These are phyloP conservation scores for Minunthozetes semirufus DNA, from an alignment of 2,888 invertebrate genomes.

Conservation along the genomic window DNA sequence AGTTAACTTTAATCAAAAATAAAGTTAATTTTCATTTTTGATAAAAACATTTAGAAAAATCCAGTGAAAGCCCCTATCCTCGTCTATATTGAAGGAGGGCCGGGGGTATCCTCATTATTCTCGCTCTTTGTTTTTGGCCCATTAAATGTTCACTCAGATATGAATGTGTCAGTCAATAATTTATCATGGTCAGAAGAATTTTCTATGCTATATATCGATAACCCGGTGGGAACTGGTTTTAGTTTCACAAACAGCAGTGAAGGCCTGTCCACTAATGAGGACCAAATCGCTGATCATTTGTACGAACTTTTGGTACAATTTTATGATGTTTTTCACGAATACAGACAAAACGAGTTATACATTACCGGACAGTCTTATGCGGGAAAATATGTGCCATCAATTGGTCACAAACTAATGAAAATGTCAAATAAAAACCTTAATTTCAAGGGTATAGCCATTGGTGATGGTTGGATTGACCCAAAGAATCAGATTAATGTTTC, in stretches of 20 bases:
- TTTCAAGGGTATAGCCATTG: slow-evolving; percentile 50
- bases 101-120: slow-evolving; percentile 42
- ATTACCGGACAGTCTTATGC: slow-evolving; percentile 83
- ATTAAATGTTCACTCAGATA: slow-evolving; percentile 54
- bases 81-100: slow-evolving; percentile 46
- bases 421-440: slow-evolving; percentile 56
- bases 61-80: slow-evolving; percentile 46
- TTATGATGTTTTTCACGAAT: slow-evolving; percentile 70
- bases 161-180: slow-evolving; percentile 56
- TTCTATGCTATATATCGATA: slow-evolving; percentile 79
- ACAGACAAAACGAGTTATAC: slow-evolving; percentile 68
- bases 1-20: too few species aligned
- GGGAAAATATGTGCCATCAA: slow-evolving; percentile 46
- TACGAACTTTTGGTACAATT: slow-evolving; percentile 71
- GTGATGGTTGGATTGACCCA: slow-evolving; percentile 46
- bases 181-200: slow-evolving; percentile 65
- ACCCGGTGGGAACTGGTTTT: slow-evolving; percentile 84
- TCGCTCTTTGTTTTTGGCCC: slow-evolving; percentile 65
- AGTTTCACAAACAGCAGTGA: slow-evolving; percentile 68
- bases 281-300: slow-evolving; percentile 66
- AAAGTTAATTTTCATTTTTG: too few species aligned
- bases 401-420: slow-evolving; percentile 17
- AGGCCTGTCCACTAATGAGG: slow-evolving; percentile 72
- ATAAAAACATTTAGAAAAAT: too few species aligned
- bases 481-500: neutral